A percentile compares a stretch with the other conserved stretches of the same genome.
phyloP scores from a whole-genome alignment of 2,888 invertebrate species.

The Herminia tarsipennalis region DNA sequence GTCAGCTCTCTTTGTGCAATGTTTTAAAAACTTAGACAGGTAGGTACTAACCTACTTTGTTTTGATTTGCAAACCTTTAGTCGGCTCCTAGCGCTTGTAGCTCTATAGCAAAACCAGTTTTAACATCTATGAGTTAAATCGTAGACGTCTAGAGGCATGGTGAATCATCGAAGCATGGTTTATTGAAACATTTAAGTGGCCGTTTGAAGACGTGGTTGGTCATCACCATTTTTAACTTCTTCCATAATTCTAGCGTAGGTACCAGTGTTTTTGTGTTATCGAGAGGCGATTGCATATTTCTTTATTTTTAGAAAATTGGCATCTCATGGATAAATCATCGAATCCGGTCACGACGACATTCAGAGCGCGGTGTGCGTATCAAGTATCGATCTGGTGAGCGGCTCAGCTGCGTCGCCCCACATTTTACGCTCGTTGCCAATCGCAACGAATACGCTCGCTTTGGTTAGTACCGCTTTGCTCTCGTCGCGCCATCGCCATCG shows the following conservation, averaged over 20 bases:
- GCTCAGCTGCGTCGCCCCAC: constrained; percentile 75
- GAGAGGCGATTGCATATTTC: constrained; percentile 34
- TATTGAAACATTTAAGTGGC: constrained; percentile 24
- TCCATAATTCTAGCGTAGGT: constrained; percentile 30
- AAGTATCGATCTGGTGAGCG: constrained; percentile 79
- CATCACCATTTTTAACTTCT: constrained; percentile 41
- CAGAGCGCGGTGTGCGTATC: constrained; percentile 78
- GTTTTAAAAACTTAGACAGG: too few species aligned
- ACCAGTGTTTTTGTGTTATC: constrained; percentile 34
- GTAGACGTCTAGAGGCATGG: constrained; percentile 2
- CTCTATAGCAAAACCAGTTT: too few species aligned
- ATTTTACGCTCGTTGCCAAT: constrained; percentile 74
- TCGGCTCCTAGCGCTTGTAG: too few species aligned
- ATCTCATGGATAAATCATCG: constrained; percentile 57
- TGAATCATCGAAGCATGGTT: constrained; percentile 23
- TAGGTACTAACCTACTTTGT: too few species aligned
- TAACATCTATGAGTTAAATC: too few species aligned
- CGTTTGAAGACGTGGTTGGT: constrained; percentile 24
- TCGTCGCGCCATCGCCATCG: constrained; percentile 42
- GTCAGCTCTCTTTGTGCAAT: too few species aligned
- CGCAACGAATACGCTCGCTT: constrained; percentile 61
- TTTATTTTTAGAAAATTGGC: constrained; percentile 52
- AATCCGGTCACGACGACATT: constrained; percentile 71
- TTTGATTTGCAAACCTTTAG: too few species aligned
- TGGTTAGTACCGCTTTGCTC: constrained; percentile 44